phyloP scores from a whole-genome alignment of 1,140 invertebrate genomes.

The Microplitis demolitor region DNA sequence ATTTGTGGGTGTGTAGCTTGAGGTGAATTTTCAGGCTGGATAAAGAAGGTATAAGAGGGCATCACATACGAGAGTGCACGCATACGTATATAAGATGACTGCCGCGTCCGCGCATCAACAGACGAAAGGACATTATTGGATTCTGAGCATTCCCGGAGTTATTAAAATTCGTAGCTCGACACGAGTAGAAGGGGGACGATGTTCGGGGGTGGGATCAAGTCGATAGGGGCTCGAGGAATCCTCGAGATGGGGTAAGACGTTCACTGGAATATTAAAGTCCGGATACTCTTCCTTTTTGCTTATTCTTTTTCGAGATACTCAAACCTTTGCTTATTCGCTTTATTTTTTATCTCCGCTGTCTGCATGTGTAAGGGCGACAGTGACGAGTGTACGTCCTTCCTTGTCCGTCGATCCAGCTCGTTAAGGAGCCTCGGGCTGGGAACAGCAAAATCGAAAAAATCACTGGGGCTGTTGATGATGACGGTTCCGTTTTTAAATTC shows the following conservation, averaged over 20 bases:
- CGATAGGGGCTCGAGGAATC: constrained; percentile 30
- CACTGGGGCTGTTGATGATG: too few relatives aligned
- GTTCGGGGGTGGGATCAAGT: constrained; percentile 32
- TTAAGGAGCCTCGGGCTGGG: too few relatives aligned
- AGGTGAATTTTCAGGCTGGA: constrained; percentile 39
- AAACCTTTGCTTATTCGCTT: background rate
- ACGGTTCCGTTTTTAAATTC: too few relatives aligned
- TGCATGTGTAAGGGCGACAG: too few relatives aligned
- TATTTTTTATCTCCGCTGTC: too few relatives aligned
- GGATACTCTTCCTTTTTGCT: constrained; percentile 40
- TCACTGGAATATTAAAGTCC: constrained; percentile 52
- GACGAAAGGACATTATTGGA: constrained; percentile 59
- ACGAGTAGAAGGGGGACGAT: constrained; percentile 39
- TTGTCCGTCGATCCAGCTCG: too few relatives aligned
- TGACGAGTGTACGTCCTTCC: too few relatives aligned
- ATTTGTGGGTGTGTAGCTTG: constrained; percentile 33
- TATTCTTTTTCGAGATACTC: background rate
- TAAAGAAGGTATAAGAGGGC: constrained; percentile 28
- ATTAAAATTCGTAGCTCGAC: constrained; percentile 62
- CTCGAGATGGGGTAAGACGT: constrained; percentile 39
- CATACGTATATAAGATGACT: constrained; percentile 15
- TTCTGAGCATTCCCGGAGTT: constrained; percentile 61
- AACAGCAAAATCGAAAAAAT: too few relatives aligned
- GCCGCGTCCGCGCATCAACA: constrained; percentile 26
- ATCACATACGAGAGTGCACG: constrained; percentile 21